A percentile compares a stretch with the other conserved stretches of the same genome.
phyloP scores from a whole-genome alignment of 2,888 invertebrate genomes.

The Luperina testacea region DNA sequence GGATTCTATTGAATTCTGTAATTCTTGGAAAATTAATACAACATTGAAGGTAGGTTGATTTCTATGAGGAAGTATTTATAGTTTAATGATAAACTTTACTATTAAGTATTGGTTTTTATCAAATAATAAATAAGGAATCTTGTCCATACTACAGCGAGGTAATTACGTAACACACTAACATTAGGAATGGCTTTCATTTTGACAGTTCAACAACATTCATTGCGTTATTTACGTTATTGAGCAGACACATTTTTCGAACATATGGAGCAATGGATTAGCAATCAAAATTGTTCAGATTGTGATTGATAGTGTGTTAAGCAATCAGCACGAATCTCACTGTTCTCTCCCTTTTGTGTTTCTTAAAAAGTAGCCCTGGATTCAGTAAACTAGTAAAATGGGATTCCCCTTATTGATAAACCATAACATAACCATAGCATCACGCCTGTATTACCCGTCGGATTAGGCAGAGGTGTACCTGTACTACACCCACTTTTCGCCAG shows the following conservation, averaged over 20 bases:
- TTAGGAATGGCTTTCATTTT: too few species aligned
- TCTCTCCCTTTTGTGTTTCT: not conserved
- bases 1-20: not conserved
- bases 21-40: constrained; percentile 24
- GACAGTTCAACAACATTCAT: too few species aligned
- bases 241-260: too few species aligned
- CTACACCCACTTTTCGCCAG: too few species aligned
- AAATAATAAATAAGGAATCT: not conserved
- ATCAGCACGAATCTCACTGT: not conserved
- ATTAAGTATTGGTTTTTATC: not conserved
- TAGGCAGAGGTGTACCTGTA: too few species aligned
- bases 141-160: not conserved
- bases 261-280: too few species aligned
- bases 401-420: constrained; percentile 15
- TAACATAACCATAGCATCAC: not conserved
- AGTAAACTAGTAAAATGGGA: constrained; percentile 7
- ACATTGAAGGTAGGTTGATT: not conserved
- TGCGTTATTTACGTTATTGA: too few species aligned
- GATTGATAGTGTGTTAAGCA: not conserved
- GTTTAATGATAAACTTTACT: not conserved
- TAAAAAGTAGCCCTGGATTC: not conserved
- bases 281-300: not conserved
- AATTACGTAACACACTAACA: not conserved
- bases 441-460: not conserved
- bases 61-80: not conserved